Evolutionary conservation across 1,140 invertebrate genomes (phyloP).

Genomic region (Caenorhabditis brenneri): DNA sequence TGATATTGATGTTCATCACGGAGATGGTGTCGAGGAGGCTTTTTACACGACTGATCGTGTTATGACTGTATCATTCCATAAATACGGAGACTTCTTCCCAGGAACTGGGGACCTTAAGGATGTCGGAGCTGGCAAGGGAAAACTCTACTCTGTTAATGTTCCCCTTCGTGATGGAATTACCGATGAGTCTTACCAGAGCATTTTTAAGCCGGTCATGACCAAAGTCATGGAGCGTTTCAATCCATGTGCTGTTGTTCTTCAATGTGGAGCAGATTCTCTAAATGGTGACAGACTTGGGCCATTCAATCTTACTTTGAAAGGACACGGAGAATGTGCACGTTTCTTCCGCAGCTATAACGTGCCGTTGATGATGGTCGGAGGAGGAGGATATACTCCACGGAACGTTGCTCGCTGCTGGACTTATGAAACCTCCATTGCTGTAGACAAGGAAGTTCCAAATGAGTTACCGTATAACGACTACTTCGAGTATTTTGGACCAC

Average conservation of each 20-base stretch:
- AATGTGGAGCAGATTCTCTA: slow-evolving; percentile 97
- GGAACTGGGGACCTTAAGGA: slow-evolving; percentile 84
- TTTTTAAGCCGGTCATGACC: slow-evolving; percentile 95
- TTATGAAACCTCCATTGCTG: slow-evolving; percentile 93
- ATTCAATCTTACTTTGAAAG: slow-evolving; percentile 93
- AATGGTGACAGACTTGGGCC: slow-evolving; percentile 97
- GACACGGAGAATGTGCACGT: slow-evolving; percentile 96
- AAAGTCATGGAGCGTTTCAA: slow-evolving; percentile 99
- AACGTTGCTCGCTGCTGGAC: slow-evolving; percentile 99
- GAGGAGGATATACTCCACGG: slow-evolving; percentile 94
- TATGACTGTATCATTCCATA: slow-evolving; percentile 91
- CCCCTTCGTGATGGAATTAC: slow-evolving; percentile 75
- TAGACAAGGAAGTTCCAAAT: slow-evolving; percentile 94
- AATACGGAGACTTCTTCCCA: slow-evolving; percentile 91
- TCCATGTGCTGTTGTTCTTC: slow-evolving; percentile 90
- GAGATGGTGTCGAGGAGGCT: slow-evolving; percentile 89
- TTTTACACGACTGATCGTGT: slow-evolving; percentile 90
- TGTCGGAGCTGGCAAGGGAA: slow-evolving; percentile 75
- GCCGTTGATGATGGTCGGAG: slow-evolving; percentile 92
- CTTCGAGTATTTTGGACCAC: slow-evolving; percentile 98
- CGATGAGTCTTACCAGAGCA: slow-evolving; percentile 76
- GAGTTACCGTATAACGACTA: slow-evolving; percentile 98
- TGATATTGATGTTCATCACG: slow-evolving; percentile 90
- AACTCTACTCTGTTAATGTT: slow-evolving; percentile 75
- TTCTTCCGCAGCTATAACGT: slow-evolving; percentile 95